Conservation (phyloP, 2,888 invertebrate genomes). For the Xylota sylvarum region DNA sequence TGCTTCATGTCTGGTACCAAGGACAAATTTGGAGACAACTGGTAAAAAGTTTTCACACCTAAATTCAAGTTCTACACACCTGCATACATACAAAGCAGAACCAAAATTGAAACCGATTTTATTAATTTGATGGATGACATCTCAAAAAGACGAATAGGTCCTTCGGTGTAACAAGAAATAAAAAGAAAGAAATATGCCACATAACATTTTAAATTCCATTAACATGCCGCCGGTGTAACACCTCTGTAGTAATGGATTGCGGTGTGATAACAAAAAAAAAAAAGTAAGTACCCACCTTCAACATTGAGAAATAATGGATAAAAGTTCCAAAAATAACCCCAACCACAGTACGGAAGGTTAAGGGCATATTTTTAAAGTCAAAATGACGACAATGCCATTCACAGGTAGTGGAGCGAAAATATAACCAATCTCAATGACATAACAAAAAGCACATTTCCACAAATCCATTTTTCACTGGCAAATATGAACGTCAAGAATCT, state of each 20-base stretch:
- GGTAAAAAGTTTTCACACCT: no score
- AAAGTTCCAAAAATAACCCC: not conserved
- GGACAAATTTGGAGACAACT: no score
- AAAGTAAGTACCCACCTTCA: not conserved
- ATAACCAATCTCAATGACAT: not conserved
- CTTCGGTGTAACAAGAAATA: no score
- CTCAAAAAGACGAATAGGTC: not conserved
- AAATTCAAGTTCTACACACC: no score
- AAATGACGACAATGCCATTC: not conserved
- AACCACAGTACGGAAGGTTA: not conserved
- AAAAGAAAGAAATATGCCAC: not conserved
- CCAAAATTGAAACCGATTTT: no score
- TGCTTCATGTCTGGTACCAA: no score
- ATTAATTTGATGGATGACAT: not conserved
- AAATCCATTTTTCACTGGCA: not conserved
- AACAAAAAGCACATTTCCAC: not conserved
- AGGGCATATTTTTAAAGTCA: not conserved
- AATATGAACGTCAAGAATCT: not conserved
- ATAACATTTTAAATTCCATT: not conserved
- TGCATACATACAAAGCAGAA: no score
- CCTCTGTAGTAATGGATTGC: conserved; percentile 1
- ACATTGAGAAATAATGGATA: not conserved
- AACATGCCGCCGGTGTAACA: not conserved
- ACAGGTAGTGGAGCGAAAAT: not conserved
- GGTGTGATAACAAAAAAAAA: not conserved